phyloP scores from a whole-genome alignment of 2,797 vertebrate genomes.

The Lepidocolaptes lacrymiger region DNA sequence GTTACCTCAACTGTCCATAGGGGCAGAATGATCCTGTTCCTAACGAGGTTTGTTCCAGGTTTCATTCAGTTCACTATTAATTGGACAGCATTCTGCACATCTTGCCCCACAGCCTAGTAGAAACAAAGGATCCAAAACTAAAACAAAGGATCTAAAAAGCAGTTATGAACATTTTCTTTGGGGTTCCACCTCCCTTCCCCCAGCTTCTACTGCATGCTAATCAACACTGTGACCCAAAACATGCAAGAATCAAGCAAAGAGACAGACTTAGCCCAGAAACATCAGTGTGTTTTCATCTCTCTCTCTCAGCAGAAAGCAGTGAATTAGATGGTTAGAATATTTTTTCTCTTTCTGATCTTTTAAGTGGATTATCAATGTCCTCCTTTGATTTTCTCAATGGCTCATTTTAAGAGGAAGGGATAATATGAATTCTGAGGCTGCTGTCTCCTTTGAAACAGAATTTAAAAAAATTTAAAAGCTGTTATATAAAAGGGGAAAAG shows the following conservation, averaged over 20 bases:
- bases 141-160: not conserved
- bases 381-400: constrained; percentile 48
- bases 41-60: not conserved
- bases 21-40: not conserved
- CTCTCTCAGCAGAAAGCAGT: not conserved
- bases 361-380: constrained; percentile 41
- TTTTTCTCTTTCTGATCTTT: constrained; percentile 42
- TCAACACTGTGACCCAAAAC: not conserved
- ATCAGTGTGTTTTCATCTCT: not conserved
- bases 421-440: not conserved
- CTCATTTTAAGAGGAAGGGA: constrained; percentile 17
- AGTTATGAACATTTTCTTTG: not conserved
- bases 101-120: not conserved
- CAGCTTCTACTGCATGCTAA: not conserved
- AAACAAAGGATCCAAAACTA: not conserved
- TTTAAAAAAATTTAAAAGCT: constrained; percentile 5
- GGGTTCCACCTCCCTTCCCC: too few species aligned
- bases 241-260: not conserved
- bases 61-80: not conserved
- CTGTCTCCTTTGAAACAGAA: constrained; percentile 18
- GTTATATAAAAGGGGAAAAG: not conserved
- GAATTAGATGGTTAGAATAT: not conserved
- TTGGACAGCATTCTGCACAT: not conserved
- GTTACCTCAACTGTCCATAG: not conserved
- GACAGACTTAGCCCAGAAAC: not conserved